Percentiles rank a stretch among this genome's conserved stretches.
Conservation (phyloP, 92 coral and sea anemone genomes). For the Parazoanthus swiftii region DNA sequence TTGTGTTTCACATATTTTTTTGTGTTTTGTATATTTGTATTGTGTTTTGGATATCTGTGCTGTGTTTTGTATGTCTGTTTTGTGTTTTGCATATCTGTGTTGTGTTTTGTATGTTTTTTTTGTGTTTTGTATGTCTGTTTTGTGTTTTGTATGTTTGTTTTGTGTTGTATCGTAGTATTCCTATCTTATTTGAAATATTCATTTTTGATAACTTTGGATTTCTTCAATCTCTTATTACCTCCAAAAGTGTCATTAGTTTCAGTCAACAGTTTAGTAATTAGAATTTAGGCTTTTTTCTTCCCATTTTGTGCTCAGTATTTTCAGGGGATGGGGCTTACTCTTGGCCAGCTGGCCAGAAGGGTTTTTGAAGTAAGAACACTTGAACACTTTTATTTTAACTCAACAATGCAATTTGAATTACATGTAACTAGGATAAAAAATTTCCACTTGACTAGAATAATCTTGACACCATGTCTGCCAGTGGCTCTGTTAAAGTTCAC, state of each 20-base stretch:
- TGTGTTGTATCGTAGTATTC: no score
- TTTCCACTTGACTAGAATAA: not conserved
- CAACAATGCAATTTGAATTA: no score
- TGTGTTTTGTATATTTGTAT: no score
- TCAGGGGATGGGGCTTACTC: slow-evolving; percentile 6
- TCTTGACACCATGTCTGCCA: not conserved
- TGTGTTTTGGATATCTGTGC: no score
- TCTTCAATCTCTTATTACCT: not conserved
- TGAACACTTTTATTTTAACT: not conserved
- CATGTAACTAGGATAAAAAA: not conserved
- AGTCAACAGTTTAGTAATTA: not conserved
- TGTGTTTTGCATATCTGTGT: no score
- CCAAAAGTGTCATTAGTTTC: not conserved
- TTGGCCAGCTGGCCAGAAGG: not conserved
- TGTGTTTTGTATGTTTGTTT: no score
- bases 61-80: no score
- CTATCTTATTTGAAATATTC: slow-evolving; percentile 1
- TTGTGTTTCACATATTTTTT: no score
- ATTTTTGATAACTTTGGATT: not conserved
- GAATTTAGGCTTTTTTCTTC: not conserved
- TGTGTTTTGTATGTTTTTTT: no score
- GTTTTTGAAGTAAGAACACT: not conserved
- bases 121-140: no score
- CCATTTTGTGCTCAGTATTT: slow-evolving; percentile 13
- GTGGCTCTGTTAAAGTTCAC: not conserved